Percentiles rank a stretch among this genome's conserved stretches.
Conservation (phyloP, 2,113 vertebrate species). For the Limanda limanda region DNA sequence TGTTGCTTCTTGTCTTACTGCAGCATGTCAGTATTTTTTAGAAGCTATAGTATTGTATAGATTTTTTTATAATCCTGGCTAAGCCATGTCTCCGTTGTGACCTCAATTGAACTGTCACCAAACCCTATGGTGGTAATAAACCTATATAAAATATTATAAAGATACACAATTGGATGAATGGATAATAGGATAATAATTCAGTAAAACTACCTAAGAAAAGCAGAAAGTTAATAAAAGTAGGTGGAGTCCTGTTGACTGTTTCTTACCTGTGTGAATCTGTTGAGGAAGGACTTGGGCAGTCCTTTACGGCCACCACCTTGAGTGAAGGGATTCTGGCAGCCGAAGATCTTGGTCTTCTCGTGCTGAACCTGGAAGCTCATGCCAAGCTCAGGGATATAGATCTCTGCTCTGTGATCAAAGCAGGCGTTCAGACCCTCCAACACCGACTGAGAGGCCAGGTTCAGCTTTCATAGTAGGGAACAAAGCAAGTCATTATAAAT, state of each 20-base stretch:
- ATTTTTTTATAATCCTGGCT: no score
- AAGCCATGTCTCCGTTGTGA: no score
- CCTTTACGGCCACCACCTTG: constrained; percentile 98
- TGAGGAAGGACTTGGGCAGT: constrained; percentile 96
- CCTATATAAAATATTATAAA: no score
- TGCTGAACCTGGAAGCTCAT: constrained; percentile 95
- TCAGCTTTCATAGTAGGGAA: constrained; percentile 81
- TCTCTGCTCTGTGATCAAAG: constrained; percentile 96
- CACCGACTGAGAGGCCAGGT: constrained; percentile 97
- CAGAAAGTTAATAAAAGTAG: neutral
- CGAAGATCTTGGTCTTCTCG: constrained; percentile 95
- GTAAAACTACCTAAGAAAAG: neutral
- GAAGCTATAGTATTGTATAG: no score
- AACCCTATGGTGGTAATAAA: no score
- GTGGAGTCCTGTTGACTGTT: neutral
- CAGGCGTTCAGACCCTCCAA: constrained; percentile 97
- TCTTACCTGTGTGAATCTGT: constrained; percentile 95
- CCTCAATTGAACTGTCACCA: neutral
- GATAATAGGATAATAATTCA: no score
- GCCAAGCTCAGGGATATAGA: constrained; percentile 94
- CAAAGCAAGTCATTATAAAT: neutral
- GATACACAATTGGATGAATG: neutral
- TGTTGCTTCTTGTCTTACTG: no score
- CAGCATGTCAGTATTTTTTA: no score
- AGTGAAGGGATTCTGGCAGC: constrained; percentile 95